These are phyloP conservation scores for Gila robusta DNA, from an alignment of 2,797 vertebrate genomes.

Conservation along the genomic window DNA sequence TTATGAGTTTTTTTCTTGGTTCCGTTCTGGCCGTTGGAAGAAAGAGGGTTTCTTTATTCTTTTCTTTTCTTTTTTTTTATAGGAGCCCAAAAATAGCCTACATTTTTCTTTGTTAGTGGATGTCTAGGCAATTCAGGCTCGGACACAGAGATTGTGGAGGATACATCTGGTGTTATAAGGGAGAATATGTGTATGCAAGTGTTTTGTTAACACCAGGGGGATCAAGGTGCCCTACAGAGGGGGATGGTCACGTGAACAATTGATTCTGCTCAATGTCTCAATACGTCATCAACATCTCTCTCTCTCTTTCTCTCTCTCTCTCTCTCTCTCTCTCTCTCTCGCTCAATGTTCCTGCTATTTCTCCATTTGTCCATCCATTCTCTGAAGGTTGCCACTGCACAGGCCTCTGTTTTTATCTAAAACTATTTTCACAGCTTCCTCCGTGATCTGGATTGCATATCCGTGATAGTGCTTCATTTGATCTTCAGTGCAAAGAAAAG, in stretches of 20 bases:
- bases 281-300: neutral
- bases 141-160: slow-evolving; percentile 38
- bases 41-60: neutral
- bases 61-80: slow-evolving; percentile 12
- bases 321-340: neutral
- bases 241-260: slow-evolving; percentile 45
- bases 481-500: slow-evolving; percentile 27
- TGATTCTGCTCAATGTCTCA: slow-evolving; percentile 50
- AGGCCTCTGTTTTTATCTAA: slow-evolving; percentile 9
- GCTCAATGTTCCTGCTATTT: neutral
- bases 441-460: neutral
- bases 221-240: slow-evolving; percentile 46
- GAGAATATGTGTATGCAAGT: slow-evolving; percentile 33
- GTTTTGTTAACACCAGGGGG: slow-evolving; percentile 44
- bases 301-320: neutral
- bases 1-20: slow-evolving; percentile 47
- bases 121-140: slow-evolving; percentile 56
- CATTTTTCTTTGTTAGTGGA: slow-evolving; percentile 63
- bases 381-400: neutral
- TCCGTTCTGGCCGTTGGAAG: slow-evolving; percentile 46
- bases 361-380: slow-evolving; percentile 26
- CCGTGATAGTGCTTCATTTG: neutral
- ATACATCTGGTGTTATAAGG: slow-evolving; percentile 50
- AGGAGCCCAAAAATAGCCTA: slow-evolving; percentile 57
- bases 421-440: slow-evolving; percentile 8